Evolutionary conservation across 2,888 invertebrate species (phyloP).

Genomic region (Ichneumoninae sp.): DNA sequence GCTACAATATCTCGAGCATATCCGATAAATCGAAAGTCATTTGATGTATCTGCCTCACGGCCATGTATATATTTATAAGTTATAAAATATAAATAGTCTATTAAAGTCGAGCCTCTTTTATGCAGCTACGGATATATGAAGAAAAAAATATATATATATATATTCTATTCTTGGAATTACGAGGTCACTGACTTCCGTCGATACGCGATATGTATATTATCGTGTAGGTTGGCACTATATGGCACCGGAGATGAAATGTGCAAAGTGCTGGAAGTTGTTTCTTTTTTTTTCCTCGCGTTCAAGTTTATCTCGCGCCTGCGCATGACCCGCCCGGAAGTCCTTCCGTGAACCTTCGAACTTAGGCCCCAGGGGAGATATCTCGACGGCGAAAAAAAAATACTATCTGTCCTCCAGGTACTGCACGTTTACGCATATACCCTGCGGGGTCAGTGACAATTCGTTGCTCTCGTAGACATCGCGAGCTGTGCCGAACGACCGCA

Average conservation of each 20-base stretch:
- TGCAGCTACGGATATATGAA: neutral
- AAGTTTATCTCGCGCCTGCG: conserved; percentile 10
- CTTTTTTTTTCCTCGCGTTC: neutral
- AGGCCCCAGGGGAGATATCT: conserved; percentile 18
- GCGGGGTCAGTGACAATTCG: conserved; percentile 65
- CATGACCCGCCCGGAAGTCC: neutral
- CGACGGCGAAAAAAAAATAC: conserved; percentile 45
- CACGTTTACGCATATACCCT: conserved; percentile 73
- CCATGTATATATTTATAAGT: conserved; percentile 12
- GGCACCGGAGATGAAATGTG: neutral
- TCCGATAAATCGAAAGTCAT: conserved; percentile 15
- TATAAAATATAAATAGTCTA: conserved; percentile 40
- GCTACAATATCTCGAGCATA: conserved; percentile 10
- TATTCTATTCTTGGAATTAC: conserved; percentile 14
- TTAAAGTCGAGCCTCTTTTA: conserved; percentile 8
- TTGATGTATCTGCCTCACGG: conserved; percentile 3
- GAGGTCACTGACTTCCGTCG: conserved; percentile 40
- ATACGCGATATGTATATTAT: conserved; percentile 28
- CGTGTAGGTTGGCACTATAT: neutral
- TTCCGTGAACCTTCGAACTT: conserved; percentile 5
- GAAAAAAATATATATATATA: neutral
- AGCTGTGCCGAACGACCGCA: conserved; percentile 61
- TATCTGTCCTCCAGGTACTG: conserved; percentile 69
- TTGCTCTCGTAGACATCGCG: conserved; percentile 66
- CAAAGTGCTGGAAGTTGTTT: neutral